phyloP scores from a whole-genome alignment of 2,797 vertebrate genomes.

The Cynopterus sphinx region DNA sequence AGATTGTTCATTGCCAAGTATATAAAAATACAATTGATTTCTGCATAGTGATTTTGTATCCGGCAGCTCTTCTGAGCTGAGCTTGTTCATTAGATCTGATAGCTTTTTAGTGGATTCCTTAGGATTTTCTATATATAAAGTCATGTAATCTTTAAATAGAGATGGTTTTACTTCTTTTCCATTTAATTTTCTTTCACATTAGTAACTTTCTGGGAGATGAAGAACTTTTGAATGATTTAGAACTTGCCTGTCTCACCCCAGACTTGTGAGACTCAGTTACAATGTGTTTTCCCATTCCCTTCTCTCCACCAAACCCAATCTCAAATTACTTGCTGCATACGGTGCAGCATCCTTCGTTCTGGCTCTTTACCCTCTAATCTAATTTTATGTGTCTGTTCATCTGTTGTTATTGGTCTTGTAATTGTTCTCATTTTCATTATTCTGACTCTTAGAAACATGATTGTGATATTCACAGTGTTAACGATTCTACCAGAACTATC shows the following conservation, averaged over 20 bases:
- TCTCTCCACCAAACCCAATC: background rate
- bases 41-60: background rate
- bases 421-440: background rate
- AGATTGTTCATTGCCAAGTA: background rate
- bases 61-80: background rate
- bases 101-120: background rate
- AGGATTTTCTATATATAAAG: background rate
- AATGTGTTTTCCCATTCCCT: background rate
- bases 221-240: background rate
- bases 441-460: background rate
- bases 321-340: background rate
- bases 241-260: background rate
- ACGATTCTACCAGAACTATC: background rate
- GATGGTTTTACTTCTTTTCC: background rate
- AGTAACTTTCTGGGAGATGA: background rate
- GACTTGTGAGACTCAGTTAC: background rate
- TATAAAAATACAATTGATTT: background rate
- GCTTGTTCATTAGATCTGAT: background rate
- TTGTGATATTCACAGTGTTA: background rate
- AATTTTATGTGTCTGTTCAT: background rate
- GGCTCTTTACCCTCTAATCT: background rate
- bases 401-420: background rate
- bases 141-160: background rate
- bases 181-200: background rate
- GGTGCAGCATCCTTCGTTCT: background rate